Evolutionary conservation across 2,888 invertebrate genomes (phyloP).

Genomic region (Myopa tessellatipennis): DNA sequence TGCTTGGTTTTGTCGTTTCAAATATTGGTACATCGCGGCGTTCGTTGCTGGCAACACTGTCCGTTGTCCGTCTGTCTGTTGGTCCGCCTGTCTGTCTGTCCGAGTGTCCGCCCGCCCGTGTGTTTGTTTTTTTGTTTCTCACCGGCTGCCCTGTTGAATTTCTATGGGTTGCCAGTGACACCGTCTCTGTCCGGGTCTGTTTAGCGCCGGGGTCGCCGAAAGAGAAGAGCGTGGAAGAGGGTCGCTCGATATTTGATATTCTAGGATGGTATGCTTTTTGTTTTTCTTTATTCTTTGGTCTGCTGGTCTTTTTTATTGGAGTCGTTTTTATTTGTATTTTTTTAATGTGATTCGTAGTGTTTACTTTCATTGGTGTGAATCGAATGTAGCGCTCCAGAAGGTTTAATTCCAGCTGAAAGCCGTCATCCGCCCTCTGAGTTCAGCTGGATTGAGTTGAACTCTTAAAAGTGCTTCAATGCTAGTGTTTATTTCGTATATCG

Average conservation of each 20-base stretch:
- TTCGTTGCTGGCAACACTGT: slow-evolving; percentile 16
- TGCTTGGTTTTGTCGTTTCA: neutral
- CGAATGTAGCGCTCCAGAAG: slow-evolving; percentile 15
- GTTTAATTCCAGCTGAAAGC: slow-evolving; percentile 1
- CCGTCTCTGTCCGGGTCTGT: neutral
- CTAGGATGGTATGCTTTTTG: neutral
- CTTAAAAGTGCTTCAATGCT: slow-evolving; percentile 27
- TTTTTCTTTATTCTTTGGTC: neutral
- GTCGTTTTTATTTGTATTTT: neutral
- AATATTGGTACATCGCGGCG: too few species aligned
- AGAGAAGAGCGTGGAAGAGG: slow-evolving; percentile 1
- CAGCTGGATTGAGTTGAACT: slow-evolving; percentile 34
- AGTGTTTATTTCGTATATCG: neutral
- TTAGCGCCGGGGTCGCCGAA: neutral
- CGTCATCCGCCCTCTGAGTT: slow-evolving; percentile 1
- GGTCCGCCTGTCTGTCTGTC: neutral
- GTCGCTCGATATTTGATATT: slow-evolving; percentile 15
- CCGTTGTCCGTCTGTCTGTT: too few species aligned
- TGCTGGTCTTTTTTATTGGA: neutral
- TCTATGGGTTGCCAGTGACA: slow-evolving; percentile 7
- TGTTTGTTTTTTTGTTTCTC: neutral
- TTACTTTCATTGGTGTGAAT: slow-evolving; percentile 9
- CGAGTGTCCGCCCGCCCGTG: neutral
- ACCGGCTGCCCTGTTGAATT: neutral
- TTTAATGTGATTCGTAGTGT: neutral